Base-by-base conservation (phyloP, 2,797 vertebrate genomes). In the Philypnodon macrostomus region DNA sequence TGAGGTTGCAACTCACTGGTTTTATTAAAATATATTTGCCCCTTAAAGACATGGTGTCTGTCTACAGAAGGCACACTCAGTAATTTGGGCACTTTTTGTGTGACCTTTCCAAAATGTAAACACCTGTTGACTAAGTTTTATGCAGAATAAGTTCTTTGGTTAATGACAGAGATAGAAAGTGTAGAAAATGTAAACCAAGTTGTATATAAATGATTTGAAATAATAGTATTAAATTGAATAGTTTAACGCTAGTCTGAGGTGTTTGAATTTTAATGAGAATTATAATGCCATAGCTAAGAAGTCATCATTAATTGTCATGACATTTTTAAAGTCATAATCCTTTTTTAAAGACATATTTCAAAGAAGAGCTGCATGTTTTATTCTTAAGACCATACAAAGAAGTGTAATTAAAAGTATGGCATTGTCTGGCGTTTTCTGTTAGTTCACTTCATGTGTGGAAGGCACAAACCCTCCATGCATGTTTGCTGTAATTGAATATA, bases 1-100 rank as follows among this genome's bases (percentile, higher is more conserved):
- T 95, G 93, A 94, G 95, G 92, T 97, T 90, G 91, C 92, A 96
- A 93, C 91, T 95, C 94, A 94, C 91, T 94, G 93, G 92, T 93
- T 96, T 89, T 96, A 97, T 97, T 96, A 94, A 96, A 95, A 95
- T 91, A 91, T 91, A 82, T 82, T 85, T 86, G 61, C 81, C 81
- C 79, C 76, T 73, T 52, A 67, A 68, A 74, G 74, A 75, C 47
- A 17, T 61, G 63, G 37, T 52, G 66, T 69, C 66, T 81, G 67
- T 42, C 32, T n/a, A 74, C 75, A 70, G 67, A 70, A 61, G 53
- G 31, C 54, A 45, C 40, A 19, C 44, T 29, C 52, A 80, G 82
- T 69, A 75, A 75, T 79, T 54, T 79, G 77, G 80, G 61, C 73
- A 64, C 32, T 67, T 74, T 69, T 26, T 48, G 15, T 47, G 8